A percentile compares a stretch with the other conserved stretches of the same genome.
These are phyloP conservation scores for Mustelus asterias DNA, from an alignment of 2,113 vertebrate species.

Conservation along the genomic window DNA sequence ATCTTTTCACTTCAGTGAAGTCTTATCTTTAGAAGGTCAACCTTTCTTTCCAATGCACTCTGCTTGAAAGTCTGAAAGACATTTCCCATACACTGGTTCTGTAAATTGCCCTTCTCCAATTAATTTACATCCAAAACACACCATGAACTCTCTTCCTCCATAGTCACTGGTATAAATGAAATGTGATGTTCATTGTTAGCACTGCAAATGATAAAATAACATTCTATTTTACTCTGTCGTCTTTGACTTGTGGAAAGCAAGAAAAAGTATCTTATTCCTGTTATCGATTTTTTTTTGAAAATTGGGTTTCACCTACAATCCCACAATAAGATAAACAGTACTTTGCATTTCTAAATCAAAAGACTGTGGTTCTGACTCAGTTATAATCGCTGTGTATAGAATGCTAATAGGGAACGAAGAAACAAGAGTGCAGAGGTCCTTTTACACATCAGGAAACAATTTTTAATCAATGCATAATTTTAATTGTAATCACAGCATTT, in stretches of 20 bases:
- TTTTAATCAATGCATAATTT: constrained; percentile 34
- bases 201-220: not conserved
- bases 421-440: not conserved
- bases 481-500: constrained; percentile 31
- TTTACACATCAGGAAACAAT: constrained; percentile 3
- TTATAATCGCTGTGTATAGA: not conserved
- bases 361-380: not conserved
- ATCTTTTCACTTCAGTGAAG: constrained; percentile 50
- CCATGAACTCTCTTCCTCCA: constrained; percentile 38
- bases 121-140: constrained; percentile 41
- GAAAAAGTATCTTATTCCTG: not conserved
- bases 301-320: not conserved
- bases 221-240: not conserved
- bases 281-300: not conserved
- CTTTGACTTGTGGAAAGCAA: not conserved
- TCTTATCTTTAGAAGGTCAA: constrained; percentile 56
- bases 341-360: not conserved
- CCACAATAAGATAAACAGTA: not conserved
- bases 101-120: constrained; percentile 46
- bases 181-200: constrained; percentile 37
- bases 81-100: constrained; percentile 45
- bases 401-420: not conserved
- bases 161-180: constrained; percentile 37
- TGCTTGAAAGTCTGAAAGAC: constrained; percentile 45
- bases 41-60: constrained; percentile 46